phyloP scores from a whole-genome alignment of 1,140 invertebrate genomes.

The Leptopilina clavipes region DNA sequence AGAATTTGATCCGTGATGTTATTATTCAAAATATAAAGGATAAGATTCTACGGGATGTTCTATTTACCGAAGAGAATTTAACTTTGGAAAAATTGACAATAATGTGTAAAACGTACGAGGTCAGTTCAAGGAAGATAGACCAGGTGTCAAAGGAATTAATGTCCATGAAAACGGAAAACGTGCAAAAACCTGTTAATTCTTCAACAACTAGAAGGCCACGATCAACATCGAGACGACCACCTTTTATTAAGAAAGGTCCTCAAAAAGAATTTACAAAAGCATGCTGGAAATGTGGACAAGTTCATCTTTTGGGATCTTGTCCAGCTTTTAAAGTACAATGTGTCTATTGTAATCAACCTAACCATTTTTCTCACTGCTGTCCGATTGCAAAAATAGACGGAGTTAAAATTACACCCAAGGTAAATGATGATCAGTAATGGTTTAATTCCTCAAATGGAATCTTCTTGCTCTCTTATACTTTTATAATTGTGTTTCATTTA shows the following conservation, averaged over 20 bases:
- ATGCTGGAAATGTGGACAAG: constrained; percentile 47
- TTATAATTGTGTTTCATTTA: too few species aligned
- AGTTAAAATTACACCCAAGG: neutral
- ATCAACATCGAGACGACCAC: too few species aligned
- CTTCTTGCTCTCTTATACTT: too few species aligned
- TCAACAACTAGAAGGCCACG: neutral
- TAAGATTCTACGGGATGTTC: constrained; percentile 40
- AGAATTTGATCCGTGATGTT: constrained; percentile 54
- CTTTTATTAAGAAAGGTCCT: too few species aligned
- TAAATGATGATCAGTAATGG: neutral
- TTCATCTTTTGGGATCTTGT: constrained; percentile 43
- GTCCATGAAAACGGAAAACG: neutral
- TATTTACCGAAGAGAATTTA: constrained; percentile 46
- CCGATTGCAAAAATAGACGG: neutral
- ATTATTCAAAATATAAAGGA: constrained; percentile 49
- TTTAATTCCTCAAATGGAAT: too few species aligned
- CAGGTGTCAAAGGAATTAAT: constrained; percentile 34
- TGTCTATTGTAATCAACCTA: constrained; percentile 37
- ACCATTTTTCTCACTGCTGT: constrained; percentile 42
- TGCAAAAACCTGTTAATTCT: neutral
- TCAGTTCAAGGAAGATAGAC: constrained; percentile 29
- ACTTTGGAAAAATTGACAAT: constrained; percentile 38
- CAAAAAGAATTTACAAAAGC: neutral
- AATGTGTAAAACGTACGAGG: constrained; percentile 41
- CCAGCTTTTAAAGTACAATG: constrained; percentile 42